These are phyloP conservation scores for Blomia tropicalis DNA, from an alignment of 2,888 invertebrate species.

Conservation along the genomic window DNA sequence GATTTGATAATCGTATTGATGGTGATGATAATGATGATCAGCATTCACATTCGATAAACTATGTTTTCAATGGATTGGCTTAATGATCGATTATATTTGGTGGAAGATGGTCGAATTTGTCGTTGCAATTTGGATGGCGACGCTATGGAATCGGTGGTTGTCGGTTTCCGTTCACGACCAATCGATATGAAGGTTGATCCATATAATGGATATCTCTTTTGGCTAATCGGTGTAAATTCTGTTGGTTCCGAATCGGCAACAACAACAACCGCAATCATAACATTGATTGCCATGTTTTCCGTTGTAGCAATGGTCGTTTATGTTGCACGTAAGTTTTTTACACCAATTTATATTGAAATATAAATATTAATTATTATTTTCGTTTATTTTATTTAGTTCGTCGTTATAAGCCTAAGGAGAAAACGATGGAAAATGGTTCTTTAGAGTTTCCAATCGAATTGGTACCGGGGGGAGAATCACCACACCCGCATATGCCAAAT, in stretches of 20 bases:
- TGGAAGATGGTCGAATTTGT: slow-evolving; percentile 48
- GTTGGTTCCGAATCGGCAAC: slow-evolving; percentile 37
- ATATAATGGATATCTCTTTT: slow-evolving; percentile 56
- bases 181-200: slow-evolving; percentile 76
- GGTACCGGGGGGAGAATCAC: slow-evolving; percentile 66
- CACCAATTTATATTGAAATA: not conserved
- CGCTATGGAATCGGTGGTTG: slow-evolving; percentile 51
- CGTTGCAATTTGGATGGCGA: slow-evolving; percentile 58
- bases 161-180: slow-evolving; percentile 50
- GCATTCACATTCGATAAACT: slow-evolving; percentile 36
- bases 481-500: slow-evolving; percentile 62
- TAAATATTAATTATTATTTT: not conserved
- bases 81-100: slow-evolving; percentile 64
- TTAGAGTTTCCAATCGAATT: slow-evolving; percentile 47
- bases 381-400: not conserved
- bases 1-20: too few relatives aligned
- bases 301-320: slow-evolving; percentile 19
- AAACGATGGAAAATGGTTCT: slow-evolving; percentile 38
- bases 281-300: not conserved
- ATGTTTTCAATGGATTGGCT: slow-evolving; percentile 81
- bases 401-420: slow-evolving; percentile 33
- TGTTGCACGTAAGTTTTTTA: slow-evolving; percentile 14
- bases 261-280: not conserved
- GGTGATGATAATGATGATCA: too few relatives aligned
- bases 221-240: slow-evolving; percentile 33